Base-by-base conservation (phyloP, 2,888 invertebrate genomes). In the Chloroclystis v-ata region DNA sequence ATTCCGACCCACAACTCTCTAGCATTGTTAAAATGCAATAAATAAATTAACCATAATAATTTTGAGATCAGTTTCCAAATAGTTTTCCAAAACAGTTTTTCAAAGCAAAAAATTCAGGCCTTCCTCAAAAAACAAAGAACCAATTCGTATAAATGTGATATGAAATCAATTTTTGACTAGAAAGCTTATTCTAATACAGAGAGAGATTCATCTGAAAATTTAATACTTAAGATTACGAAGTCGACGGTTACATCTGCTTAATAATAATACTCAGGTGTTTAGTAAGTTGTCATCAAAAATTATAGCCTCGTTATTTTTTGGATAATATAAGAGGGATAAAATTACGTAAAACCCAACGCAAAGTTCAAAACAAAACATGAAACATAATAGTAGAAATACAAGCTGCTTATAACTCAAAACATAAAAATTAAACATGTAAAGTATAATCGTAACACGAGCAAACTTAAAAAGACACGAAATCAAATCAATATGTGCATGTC, bases 101-200 rank as follows among this genome's bases (percentile, higher is more conserved):
- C 37, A 45, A 24, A 37, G 26, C 20, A 42, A 37, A 38, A 43
- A 52, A 35, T 37, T 46, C 52, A 48, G 51, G 49, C 40, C 32
- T 39, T 8, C 26, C 29, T 37, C 33, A 44, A 14, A 35, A 29
- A 25, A 32, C 35, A 48, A 38, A 37, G 44, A 47, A 49, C 52
- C 51, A 49, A 54, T 53, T 60, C 32, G 65, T 65, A 66, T 32
- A 67, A 67, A 69, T 67, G 71, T 65, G 67, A 65, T 65, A 74
- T 68, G 73, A 78, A 76, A 78, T 75, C 70, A 72, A 77, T 83
- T 84, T 82, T 86, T 87, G 87, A 87, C 87, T 87, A 87, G 87
- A 87, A 78, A 75, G 71, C 78, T 84, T 83, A 79, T 75, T 77
- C 78, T 82, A 85, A 85, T 82, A 84, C 82, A 85, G 80, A 83